phyloP scores from a whole-genome alignment of 2,888 invertebrate genomes.

The Cerastis rubricosa region DNA sequence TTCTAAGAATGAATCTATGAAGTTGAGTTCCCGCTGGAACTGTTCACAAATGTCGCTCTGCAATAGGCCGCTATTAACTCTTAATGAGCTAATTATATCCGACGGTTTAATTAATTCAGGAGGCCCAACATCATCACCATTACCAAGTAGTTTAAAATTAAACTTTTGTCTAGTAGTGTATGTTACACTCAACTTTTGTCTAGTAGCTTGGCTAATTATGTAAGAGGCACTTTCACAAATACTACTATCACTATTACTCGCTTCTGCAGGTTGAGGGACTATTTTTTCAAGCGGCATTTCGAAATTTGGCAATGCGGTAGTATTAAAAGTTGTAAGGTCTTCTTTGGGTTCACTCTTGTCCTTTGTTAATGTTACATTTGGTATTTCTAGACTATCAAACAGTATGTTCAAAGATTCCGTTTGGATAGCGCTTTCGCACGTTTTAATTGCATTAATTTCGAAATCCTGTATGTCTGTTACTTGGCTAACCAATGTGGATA shows the following conservation, averaged over 20 bases:
- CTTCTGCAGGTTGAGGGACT: constrained; percentile 67
- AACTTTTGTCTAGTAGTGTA: constrained; percentile 86
- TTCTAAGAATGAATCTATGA: constrained; percentile 89
- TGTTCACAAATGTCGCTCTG: constrained; percentile 84
- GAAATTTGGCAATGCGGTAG: constrained; percentile 77
- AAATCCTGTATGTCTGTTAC: constrained; percentile 73
- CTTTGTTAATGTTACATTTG: constrained; percentile 84
- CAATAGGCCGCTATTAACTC: constrained; percentile 79
- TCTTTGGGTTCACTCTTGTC: constrained; percentile 79
- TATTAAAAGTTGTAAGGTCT: constrained; percentile 70
- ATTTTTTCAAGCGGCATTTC: constrained; percentile 72
- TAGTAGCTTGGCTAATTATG: constrained; percentile 82
- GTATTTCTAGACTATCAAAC: constrained; percentile 86
- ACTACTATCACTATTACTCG: constrained; percentile 68
- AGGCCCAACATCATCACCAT: constrained; percentile 71
- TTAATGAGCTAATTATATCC: constrained; percentile 86
- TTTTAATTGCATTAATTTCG: constrained; percentile 67
- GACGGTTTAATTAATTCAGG: constrained; percentile 87
- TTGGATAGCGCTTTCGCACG: constrained; percentile 69
- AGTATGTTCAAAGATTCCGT: constrained; percentile 72
- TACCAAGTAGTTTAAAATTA: constrained; percentile 82
- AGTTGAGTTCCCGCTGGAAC: constrained; percentile 87
- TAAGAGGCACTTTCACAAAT: constrained; percentile 78
- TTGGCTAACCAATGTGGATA: constrained; percentile 69
- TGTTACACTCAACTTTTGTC: constrained; percentile 69